These are phyloP conservation scores for Drosophila watanabei DNA, from an alignment of 1,140 invertebrate genomes.

Conservation along the genomic window DNA sequence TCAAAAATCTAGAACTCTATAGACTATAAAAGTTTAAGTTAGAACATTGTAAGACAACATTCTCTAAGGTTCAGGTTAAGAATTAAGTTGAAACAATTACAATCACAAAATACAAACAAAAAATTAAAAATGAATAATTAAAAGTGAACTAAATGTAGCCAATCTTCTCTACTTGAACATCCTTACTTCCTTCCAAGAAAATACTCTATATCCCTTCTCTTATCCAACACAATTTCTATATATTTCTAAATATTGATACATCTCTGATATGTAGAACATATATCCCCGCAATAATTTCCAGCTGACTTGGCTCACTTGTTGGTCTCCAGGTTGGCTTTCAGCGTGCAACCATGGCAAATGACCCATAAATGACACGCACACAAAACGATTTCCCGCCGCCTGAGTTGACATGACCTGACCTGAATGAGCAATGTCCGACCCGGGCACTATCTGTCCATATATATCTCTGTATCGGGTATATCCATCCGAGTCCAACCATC, in stretches of 20 bases:
- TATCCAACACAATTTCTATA: background rate
- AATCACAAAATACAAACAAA: background rate
- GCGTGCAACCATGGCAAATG: slow-evolving; percentile 51
- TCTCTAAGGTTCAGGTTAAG: background rate
- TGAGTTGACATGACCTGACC: slow-evolving; percentile 45
- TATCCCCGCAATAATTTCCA: slow-evolving; percentile 3
- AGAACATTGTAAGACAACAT: background rate
- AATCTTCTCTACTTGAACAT: too few relatives aligned
- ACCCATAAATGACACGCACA: slow-evolving; percentile 69
- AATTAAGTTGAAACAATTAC: background rate
- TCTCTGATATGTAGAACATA: background rate
- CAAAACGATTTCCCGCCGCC: slow-evolving; percentile 50
- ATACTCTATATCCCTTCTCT: background rate
- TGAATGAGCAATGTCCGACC: slow-evolving; percentile 57
- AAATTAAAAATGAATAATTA: background rate
- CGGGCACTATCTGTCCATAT: slow-evolving; percentile 19
- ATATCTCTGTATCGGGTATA: background rate
- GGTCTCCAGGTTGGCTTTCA: slow-evolving; percentile 16
- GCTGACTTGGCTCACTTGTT: slow-evolving; percentile 21
- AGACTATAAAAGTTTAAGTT: background rate
- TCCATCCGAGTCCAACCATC: slow-evolving; percentile 3
- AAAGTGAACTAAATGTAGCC: background rate
- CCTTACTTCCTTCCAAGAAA: background rate
- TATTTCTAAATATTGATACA: slow-evolving; percentile 1
- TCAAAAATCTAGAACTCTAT: background rate